Evolutionary conservation across 2,888 invertebrate genomes (phyloP), one percentile per base, ranked within the genome.

Genomic region (Fissipunctia ypsillon): DNA sequence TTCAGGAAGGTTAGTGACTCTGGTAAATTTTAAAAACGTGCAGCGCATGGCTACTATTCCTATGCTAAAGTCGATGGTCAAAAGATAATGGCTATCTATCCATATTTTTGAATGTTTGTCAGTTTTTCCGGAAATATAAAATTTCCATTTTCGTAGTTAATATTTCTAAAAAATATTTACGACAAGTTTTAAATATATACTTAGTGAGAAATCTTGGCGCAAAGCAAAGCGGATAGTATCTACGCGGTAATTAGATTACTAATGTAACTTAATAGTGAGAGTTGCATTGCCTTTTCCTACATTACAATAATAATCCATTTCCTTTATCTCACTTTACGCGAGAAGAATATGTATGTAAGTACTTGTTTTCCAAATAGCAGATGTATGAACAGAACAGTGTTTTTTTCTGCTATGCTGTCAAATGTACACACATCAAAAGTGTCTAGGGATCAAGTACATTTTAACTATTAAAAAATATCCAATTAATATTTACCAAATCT

Each of bases 221-320:
- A 35, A 48, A 25, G n/a, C 35, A 38, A 19, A 38, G 38, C 54
- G 66, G 50, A 57, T 57, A 52, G 79, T 25, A n/a, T n/a, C n/a
- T n/a, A 38, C 28, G 79, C 25, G 28, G 61, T 78, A 56, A 70
- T 74, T 81, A 74, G 38, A 71, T 81, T 65, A 69, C 80, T 61
- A 69, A 80, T 79, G 76, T 73, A 85, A 79, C 76, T 66, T 76
- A 76, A 78, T 77, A 81, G 78, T 69, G 69, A 67, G 66, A 73
- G 78, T 69, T 64, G 59, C 41, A 28, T 69, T 38, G 45, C 71
- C 38, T n/a, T 76, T 76, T 81, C 81, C 81, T 81, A 71, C 59
- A 68, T 81, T 67, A 80, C n/a, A 54, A 54, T 76, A 81, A 71
- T 81, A 73, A 78, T 81, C 63, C 64, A 52, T 69, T 81, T 73